Base-by-base conservation (phyloP, 1,140 invertebrate genomes). In the Adelges cooleyi region DNA sequence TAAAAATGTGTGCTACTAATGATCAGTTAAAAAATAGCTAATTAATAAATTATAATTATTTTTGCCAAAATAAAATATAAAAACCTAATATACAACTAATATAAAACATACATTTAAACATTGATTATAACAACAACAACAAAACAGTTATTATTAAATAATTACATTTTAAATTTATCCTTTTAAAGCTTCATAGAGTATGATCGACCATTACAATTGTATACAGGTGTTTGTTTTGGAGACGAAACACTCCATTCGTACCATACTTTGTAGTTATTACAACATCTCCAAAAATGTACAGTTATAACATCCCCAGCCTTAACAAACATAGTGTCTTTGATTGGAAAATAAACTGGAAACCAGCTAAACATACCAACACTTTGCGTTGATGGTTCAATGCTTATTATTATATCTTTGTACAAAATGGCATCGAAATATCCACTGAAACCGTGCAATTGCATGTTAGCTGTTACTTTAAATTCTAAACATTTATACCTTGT, bases 281-380 rank as follows among this genome's bases (percentile, higher is more conserved):
- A 84, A 65, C 83, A 82, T 18, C 95, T 78, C 92, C 93, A 96
- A 73, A 97, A 95, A 69, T 90, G 83, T 2, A 94, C 80, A 50
- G 82, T 81, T 11, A 98, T 80, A 54, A 76, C 74, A 50, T 89
- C 81, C 33, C 83, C 86, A 50, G 80, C 80, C 68, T 81, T 80
- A 0, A 95, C 72, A 62, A 83, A 77, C 46, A 94, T 71, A 15
- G 90, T 88, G 51, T 84, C 82, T 87, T 81, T 81, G 22, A 96
- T 82, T 29, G 95, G 93, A 74, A 97, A 95, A 69, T 89, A 90
- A 54, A 97, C 90, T 10, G 95, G 93, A 74, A 98, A 98, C 95
- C 95, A 98, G 69, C 91, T 93, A 70, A 95, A 90, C 90, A 98
- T 93, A 71, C 88, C 88, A 5, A 80, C 79, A 40, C 92, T 92